A percentile compares a stretch with the other conserved stretches of the same genome.
Conservation (phyloP, 2,113 vertebrate genomes). For the Platichthys flesus region DNA sequence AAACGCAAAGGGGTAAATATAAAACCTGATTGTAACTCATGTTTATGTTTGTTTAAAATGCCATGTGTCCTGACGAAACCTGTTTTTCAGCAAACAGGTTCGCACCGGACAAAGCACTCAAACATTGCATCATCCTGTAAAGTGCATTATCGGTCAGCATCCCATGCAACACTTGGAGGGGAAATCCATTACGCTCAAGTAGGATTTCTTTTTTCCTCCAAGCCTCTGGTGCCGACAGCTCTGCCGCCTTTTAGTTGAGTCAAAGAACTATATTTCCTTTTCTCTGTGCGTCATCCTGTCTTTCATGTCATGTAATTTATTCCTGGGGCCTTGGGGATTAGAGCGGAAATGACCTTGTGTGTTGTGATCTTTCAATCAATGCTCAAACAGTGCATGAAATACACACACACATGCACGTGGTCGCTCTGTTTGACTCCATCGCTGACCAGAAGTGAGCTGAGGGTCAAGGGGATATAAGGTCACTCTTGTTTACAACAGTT, state of each 20-base stretch:
- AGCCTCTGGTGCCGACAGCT: slow-evolving; percentile 19
- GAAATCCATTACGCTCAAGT: slow-evolving; percentile 52
- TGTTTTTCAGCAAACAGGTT: slow-evolving; percentile 13
- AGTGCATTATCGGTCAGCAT: slow-evolving; percentile 31
- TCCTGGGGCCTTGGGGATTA: slow-evolving; percentile 20
- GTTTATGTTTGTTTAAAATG: slow-evolving; percentile 1
- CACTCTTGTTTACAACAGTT: neutral
- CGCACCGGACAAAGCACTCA: slow-evolving; percentile 14
- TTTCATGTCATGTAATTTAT: slow-evolving; percentile 32
- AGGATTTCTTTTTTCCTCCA: neutral
- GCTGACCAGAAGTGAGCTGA: slow-evolving; percentile 13
- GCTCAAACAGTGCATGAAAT: slow-evolving; percentile 8
- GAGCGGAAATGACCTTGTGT: slow-evolving; percentile 16
- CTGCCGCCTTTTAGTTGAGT: slow-evolving; percentile 39
- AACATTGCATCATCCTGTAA: slow-evolving; percentile 44
- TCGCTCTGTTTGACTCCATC: neutral
- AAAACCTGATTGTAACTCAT: neutral
- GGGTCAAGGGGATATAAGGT: slow-evolving; percentile 25
- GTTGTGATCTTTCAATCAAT: slow-evolving; percentile 5
- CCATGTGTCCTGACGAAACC: slow-evolving; percentile 21
- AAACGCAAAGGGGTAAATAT: neutral
- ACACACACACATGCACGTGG: slow-evolving; percentile 28
- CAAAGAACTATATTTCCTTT: slow-evolving; percentile 16
- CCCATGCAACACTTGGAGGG: slow-evolving; percentile 19
- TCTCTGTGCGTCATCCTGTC: slow-evolving; percentile 7